Conservation (phyloP, 1,140 invertebrate species). For the Hyposmocoma kahamanoa region DNA sequence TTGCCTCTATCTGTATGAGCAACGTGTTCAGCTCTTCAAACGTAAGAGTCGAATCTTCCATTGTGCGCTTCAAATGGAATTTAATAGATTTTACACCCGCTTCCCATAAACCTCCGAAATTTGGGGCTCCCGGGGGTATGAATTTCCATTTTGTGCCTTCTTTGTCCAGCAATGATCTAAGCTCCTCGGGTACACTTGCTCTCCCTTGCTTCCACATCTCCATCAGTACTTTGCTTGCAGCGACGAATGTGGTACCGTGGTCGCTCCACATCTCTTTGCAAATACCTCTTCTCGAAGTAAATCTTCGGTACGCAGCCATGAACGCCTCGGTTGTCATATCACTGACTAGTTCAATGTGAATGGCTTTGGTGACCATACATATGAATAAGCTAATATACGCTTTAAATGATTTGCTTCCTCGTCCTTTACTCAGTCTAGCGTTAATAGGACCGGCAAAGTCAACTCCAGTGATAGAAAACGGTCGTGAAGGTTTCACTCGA, state of each 20-base stretch:
- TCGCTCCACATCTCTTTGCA: conserved; percentile 5
- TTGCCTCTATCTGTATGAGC: conserved; percentile 12
- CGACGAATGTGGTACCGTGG: conserved; percentile 21
- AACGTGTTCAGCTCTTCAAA: conserved; percentile 20
- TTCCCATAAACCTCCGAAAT: conserved; percentile 29
- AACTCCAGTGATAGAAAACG: conserved; percentile 12
- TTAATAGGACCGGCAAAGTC: conserved; percentile 14
- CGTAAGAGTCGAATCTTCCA: conserved; percentile 7
- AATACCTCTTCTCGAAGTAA: conserved; percentile 5
- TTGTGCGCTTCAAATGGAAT: conserved; percentile 6
- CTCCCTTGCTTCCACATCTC: conserved; percentile 20
- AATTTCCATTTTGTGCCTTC: conserved; percentile 36
- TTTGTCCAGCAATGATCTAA: background rate
- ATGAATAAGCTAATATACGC: conserved; percentile 14
- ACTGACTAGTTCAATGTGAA: conserved; percentile 15
- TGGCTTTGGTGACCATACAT: conserved; percentile 16
- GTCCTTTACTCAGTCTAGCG: conserved; percentile 2
- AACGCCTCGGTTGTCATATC: conserved; percentile 12
- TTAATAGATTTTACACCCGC: conserved; percentile 12
- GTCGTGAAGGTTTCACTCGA: conserved; percentile 6
- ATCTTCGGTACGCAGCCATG: conserved; percentile 10
- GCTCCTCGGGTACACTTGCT: background rate
- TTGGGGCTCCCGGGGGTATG: conserved; percentile 35
- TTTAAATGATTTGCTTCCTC: conserved; percentile 11
- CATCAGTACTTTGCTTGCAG: conserved; percentile 21